Evolutionary conservation across 2,113 vertebrate genomes (phyloP).

Genomic region (Sprattus sprattus): DNA sequence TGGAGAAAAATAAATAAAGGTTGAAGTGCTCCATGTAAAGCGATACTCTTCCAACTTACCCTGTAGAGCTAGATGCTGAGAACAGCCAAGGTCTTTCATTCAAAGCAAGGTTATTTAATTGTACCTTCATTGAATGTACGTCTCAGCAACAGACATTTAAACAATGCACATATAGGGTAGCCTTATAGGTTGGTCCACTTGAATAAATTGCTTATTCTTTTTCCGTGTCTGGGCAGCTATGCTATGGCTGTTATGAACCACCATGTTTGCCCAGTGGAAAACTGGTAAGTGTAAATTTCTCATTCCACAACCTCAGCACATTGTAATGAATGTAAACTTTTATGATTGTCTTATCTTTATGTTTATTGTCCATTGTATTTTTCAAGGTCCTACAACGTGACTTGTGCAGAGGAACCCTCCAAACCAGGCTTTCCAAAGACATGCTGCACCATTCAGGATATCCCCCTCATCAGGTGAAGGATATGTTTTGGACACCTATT

Average conservation of each 20-base stretch:
- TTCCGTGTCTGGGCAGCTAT: conserved; percentile 69
- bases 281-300: conserved; percentile 76
- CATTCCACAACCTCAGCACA: neutral
- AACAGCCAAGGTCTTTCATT: neutral
- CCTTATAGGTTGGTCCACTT: neutral
- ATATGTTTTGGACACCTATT: neutral
- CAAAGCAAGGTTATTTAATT: neutral
- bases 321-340: neutral
- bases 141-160: no score
- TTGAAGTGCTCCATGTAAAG: neutral
- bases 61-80: neutral
- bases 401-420: conserved; percentile 79
- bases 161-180: neutral
- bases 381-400: conserved; percentile 86
- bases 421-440: conserved; percentile 85
- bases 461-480: conserved; percentile 86
- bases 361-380: neutral
- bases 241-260: conserved; percentile 95
- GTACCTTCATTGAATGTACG: no score
- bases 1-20: neutral
- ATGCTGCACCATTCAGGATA: conserved; percentile 87
- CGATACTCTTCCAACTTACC: neutral
- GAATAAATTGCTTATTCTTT: neutral
- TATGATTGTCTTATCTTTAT: neutral
- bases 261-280: conserved; percentile 91